Percentiles rank a stretch among this genome's conserved stretches.
These are phyloP conservation scores for Lasius fuliginosus DNA, from an alignment of 2,888 invertebrate genomes.

Conservation along the genomic window DNA sequence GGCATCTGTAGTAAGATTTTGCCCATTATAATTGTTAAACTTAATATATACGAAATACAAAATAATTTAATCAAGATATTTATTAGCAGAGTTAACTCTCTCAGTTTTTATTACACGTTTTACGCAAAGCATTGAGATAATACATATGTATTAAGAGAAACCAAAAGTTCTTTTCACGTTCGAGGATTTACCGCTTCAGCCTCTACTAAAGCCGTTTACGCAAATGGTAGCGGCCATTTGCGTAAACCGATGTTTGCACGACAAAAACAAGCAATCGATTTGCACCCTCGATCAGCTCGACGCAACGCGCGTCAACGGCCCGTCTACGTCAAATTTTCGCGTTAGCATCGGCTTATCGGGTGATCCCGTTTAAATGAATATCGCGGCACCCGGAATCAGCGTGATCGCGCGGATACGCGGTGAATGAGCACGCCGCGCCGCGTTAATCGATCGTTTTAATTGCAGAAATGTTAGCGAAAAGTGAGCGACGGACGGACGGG, in stretches of 20 bases:
- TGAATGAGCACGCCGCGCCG: constrained; percentile 32
- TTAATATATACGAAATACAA: not conserved
- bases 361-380: constrained; percentile 52
- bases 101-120: not conserved
- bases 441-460: constrained; percentile 52
- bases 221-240: constrained; percentile 11
- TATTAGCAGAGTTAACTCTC: not conserved
- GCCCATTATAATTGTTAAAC: not conserved
- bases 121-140: not conserved
- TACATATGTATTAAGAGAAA: no score
- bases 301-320: not conserved
- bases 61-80: not conserved
- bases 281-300: constrained; percentile 30
- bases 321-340: constrained; percentile 33
- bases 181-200: not conserved
- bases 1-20: not conserved
- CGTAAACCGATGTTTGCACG: not conserved
- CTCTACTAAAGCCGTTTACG: not conserved
- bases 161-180: not conserved
- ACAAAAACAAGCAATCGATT: constrained; percentile 28
- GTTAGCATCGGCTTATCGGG: constrained; percentile 41
- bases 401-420: constrained; percentile 37
- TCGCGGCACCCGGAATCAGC: constrained; percentile 31
- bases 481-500: constrained; percentile 39
- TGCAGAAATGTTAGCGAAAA: constrained; percentile 49